Percentiles rank a stretch among this genome's conserved stretches.
phyloP scores from a whole-genome alignment of 2,888 invertebrate genomes.

The Thera britannica region DNA sequence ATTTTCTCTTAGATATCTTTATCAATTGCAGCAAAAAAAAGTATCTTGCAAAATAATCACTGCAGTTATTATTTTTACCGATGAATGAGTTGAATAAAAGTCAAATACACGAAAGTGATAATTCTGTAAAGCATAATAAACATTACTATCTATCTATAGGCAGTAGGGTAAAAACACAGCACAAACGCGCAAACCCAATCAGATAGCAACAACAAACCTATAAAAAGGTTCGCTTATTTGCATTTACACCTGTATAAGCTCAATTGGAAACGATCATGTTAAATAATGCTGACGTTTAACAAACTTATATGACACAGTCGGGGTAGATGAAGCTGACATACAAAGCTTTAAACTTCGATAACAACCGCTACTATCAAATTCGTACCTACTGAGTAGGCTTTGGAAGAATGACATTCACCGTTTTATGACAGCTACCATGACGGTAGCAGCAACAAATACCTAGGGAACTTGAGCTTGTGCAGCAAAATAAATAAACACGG shows the following conservation, averaged over 20 bases:
- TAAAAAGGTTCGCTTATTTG: constrained; percentile 17
- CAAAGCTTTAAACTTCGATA: no score
- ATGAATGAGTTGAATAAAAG: neutral
- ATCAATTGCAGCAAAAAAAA: no score
- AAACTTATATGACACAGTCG: constrained; percentile 11
- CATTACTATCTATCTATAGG: neutral
- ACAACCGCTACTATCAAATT: no score
- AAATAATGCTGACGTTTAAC: constrained; percentile 13
- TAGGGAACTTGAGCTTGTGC: neutral
- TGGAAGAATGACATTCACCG: no score
- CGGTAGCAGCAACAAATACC: neutral
- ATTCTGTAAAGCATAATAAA: neutral
- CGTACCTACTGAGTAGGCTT: no score
- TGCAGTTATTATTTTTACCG: neutral
- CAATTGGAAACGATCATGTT: constrained; percentile 18
- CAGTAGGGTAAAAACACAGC: constrained; percentile 1
- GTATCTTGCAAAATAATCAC: no score
- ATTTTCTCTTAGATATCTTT: no score
- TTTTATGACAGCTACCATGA: no score
- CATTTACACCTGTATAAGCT: constrained; percentile 19
- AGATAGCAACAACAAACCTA: constrained; percentile 13
- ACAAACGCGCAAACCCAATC: constrained; percentile 12
- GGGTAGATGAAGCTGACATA: no score
- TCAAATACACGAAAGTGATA: neutral
- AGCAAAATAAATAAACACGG: constrained; percentile 49